Evolutionary conservation across 2,888 invertebrate genomes (phyloP), one percentile per base, ranked within the genome.

Genomic region (Quadroppia sp.): DNA sequence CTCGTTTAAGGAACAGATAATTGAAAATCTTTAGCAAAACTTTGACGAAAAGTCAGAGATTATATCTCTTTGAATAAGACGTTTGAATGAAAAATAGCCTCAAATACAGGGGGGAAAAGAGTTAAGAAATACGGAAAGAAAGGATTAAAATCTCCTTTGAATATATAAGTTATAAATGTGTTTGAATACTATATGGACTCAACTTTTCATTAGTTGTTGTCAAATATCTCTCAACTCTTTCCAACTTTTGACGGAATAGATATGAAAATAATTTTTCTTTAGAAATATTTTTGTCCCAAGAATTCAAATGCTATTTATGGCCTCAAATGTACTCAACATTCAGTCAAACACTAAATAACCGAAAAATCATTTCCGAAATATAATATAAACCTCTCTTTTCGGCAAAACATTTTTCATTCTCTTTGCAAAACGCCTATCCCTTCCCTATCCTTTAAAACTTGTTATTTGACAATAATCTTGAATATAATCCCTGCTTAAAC

Each of bases 401-500:
- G 23, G 7, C 25, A 23, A 53, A 53, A 45, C 25, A 50, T 50
- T 50, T 45, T 20, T 50, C n/a, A 20, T 20, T 20, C n/a, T 45
- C n/a, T n/a, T 50, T 50, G 9, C 53, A 25, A 6, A 45, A n/a
- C n/a, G 13, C 13, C 45, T 45, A 45, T 45, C 45, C 2, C 45
- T 13, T 45, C n/a, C 3, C 11, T 45, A 45, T 15, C 45, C 15
- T 15, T 45, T 15, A 45, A 45, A 11, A 45, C 11, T 45, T 45
- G 45, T 45, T 45, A 25, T 53, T 53, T 53, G 53, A 53, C 53
- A 53, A 53, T 53, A 53, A 53, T 53, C 53, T 53, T 15, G 25
- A 3, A 13, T 53, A 25, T 25, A 53, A 25, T 25, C 53, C 53
- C 25, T 1, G 9, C n/a, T n/a, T 25, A 53, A 53, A 6, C 17